Percentiles rank a stretch among this genome's conserved stretches.
Conservation (phyloP, 1,140 invertebrate genomes). For the Copidosoma floridanum region DNA sequence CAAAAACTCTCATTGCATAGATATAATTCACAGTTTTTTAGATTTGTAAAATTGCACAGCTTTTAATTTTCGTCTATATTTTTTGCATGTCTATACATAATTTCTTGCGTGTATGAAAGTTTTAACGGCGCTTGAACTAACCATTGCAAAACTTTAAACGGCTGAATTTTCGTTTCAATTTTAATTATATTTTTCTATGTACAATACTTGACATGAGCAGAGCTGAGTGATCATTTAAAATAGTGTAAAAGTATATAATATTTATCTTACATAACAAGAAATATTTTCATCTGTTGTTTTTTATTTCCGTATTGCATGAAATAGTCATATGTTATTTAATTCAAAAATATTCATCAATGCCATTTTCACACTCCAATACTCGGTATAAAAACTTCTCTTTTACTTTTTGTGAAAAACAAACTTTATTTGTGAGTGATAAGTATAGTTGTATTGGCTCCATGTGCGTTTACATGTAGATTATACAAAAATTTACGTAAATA, state of each 20-base stretch:
- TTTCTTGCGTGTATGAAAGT: constrained; percentile 1
- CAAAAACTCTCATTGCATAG: no score
- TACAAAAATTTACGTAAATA: neutral
- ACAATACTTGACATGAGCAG: constrained; percentile 24
- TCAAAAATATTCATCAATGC: constrained; percentile 3
- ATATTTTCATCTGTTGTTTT: constrained; percentile 18
- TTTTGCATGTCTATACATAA: constrained; percentile 2
- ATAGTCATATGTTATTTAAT: no score
- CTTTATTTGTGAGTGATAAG: neutral
- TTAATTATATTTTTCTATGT: constrained; percentile 12
- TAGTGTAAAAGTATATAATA: constrained; percentile 12
- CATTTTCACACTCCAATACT: constrained; percentile 13
- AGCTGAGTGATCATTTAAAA: constrained; percentile 25
- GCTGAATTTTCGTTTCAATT: constrained; percentile 2
- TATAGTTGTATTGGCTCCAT: neutral
- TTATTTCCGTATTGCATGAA: no score
- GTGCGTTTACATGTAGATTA: neutral
- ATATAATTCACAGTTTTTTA: no score
- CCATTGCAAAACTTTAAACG: constrained; percentile 9
- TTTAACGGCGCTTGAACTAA: constrained; percentile 7
- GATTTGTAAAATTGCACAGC: no score
- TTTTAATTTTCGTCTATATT: neutral
- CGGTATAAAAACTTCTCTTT: constrained; percentile 20
- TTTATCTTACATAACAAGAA: constrained; percentile 21
- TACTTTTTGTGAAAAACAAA: no score